Percentiles rank a stretch among this genome's conserved stretches.
These are phyloP conservation scores for Bombus pascuorum DNA, from an alignment of 1,140 invertebrate genomes.

Conservation along the genomic window DNA sequence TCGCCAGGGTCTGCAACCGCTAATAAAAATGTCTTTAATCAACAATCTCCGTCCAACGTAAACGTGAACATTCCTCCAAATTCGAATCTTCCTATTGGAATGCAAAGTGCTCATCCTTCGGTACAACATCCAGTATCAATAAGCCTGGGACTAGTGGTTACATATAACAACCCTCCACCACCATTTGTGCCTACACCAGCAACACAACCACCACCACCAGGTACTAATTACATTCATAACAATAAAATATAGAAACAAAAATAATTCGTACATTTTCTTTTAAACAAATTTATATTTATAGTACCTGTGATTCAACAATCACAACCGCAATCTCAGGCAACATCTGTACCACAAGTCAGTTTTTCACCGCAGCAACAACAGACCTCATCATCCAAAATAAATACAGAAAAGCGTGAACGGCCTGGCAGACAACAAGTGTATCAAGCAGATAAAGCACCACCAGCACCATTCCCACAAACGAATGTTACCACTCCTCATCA, in stretches of 20 bases:
- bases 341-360: constrained; percentile 76
- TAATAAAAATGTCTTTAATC: constrained; percentile 78
- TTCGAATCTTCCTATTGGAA: constrained; percentile 78
- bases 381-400: constrained; percentile 73
- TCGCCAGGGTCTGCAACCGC: constrained; percentile 74
- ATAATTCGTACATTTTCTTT: neutral
- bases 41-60: constrained; percentile 75
- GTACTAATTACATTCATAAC: constrained; percentile 44
- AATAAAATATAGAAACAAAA: neutral
- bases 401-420: constrained; percentile 79
- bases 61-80: constrained; percentile 76
- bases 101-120: constrained; percentile 72
- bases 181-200: constrained; percentile 78
- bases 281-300: constrained; percentile 9
- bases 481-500: constrained; percentile 75
- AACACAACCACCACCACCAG: constrained; percentile 75
- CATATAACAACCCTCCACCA: constrained; percentile 78
- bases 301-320: constrained; percentile 77
- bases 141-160: constrained; percentile 78
- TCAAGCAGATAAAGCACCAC: constrained; percentile 78
- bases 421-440: constrained; percentile 77
- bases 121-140: constrained; percentile 78
- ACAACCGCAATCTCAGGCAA: constrained; percentile 78
- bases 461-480: constrained; percentile 78
- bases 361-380: constrained; percentile 68